Conservation (phyloP, 1,140 invertebrate genomes). For the Camponotus vicinus region DNA sequence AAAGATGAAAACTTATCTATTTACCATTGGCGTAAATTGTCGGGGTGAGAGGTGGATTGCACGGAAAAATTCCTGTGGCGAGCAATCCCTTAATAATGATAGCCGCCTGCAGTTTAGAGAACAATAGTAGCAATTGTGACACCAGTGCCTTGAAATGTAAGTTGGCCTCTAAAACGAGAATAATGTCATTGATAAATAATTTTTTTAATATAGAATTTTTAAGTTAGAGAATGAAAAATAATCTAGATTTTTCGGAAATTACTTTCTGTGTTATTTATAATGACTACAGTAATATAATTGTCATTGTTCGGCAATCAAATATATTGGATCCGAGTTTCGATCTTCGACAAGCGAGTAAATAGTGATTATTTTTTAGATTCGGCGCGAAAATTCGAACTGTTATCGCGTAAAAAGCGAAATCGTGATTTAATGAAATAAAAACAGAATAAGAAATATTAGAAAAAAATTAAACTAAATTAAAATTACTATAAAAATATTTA, state of each 20-base stretch:
- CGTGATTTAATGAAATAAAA: not conserved
- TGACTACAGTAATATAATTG: conserved; percentile 27
- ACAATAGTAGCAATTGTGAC: conserved; percentile 82
- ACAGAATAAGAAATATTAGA: not conserved
- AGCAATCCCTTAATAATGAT: conserved; percentile 79
- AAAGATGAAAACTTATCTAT: conserved; percentile 44
- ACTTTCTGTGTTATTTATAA: conserved; percentile 37
- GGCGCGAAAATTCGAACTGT: not conserved
- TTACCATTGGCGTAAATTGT: conserved; percentile 82
- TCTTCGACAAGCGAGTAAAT: not conserved
- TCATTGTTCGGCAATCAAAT: not conserved
- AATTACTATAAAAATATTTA: not conserved
- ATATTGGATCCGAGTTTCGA: not conserved
- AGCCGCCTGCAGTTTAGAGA: conserved; percentile 82
- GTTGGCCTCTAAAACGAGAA: conserved; percentile 79
- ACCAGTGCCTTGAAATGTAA: conserved; percentile 78
- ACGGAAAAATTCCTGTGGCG: conserved; percentile 81
- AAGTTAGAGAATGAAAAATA: not conserved
- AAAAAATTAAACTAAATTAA: not conserved
- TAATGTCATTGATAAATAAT: conserved; percentile 57
- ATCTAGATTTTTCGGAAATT: conserved; percentile 37
- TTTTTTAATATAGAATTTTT: conserved; percentile 32
- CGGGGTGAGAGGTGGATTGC: conserved; percentile 83
- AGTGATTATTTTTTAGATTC: not conserved
- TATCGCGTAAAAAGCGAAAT: not conserved